Conservation (phyloP, 1,140 invertebrate genomes). For the Popillia japonica region DNA sequence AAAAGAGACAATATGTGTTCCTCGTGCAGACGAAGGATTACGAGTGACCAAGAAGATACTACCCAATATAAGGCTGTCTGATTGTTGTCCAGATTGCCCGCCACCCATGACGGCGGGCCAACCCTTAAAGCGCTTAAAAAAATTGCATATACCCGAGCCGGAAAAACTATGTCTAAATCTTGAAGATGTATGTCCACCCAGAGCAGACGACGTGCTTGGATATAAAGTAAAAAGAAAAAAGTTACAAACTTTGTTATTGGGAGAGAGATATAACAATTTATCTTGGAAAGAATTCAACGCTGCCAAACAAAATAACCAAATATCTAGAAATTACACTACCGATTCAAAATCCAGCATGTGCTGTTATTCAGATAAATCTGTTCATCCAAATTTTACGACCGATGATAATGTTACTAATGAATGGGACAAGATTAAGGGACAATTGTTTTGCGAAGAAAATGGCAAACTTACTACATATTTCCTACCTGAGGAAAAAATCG, state of each 20-base stretch:
- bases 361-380: slow-evolving; percentile 19
- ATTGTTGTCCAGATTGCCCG: slow-evolving; percentile 40
- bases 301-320: background rate
- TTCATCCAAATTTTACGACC: background rate
- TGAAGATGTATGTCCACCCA: background rate
- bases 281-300: slow-evolving; percentile 31
- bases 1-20: background rate
- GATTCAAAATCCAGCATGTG: slow-evolving; percentile 33
- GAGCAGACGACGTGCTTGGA: slow-evolving; percentile 40
- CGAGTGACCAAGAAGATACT: slow-evolving; percentile 24
- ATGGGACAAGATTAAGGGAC: background rate
- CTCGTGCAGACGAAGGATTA: slow-evolving; percentile 20
- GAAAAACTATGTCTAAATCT: slow-evolving; percentile 35
- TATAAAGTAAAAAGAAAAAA: slow-evolving; percentile 38
- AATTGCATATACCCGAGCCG: slow-evolving; percentile 41
- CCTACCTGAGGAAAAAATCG: background rate
- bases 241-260: slow-evolving; percentile 21
- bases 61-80: slow-evolving; percentile 28
- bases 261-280: slow-evolving; percentile 28
- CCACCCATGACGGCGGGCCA: background rate
- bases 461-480: background rate
- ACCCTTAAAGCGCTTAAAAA: slow-evolving; percentile 40
- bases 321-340: background rate
- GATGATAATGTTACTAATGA: background rate
- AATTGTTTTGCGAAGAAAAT: slow-evolving; percentile 23